Evolutionary conservation across 2,113 vertebrate genomes (phyloP), one percentile per base, ranked within the genome.

Genomic region (Sander lucioperca): DNA sequence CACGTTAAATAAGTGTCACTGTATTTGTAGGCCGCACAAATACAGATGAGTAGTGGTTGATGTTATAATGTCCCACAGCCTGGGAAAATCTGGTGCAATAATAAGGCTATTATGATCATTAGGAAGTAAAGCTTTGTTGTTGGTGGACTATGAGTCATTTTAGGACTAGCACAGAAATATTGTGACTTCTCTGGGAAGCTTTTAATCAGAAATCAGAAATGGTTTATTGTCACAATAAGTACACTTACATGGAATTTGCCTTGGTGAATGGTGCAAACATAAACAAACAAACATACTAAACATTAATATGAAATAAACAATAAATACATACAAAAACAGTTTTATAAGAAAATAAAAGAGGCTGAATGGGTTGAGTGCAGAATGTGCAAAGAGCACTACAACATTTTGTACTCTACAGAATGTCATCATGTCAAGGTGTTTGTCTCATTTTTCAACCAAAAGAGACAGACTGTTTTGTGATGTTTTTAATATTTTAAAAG

Each of bases 351-450:
- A 36, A 36, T 3, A 8, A 36, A 43, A 43, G 2, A 43, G 39
- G 39, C 39, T 43, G 10, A 43, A 43, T 43, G 39, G 39, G 10
- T 43, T 43, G 9, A 43, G 39, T 10, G 9, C 39, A 43, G 39
- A 43, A 43, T 11, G 39, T 43, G 39, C 39, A 43, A 43, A 39
- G 36, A 25, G 68, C 3, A 7, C 12, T 18, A 21, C n/a, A 57
- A 72, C 36, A 50, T 16, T 61, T 62, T 56, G 70, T 75, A 33
- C 18, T 0, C 21, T 7, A 66, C 82, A 69, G 50, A 13, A 73
- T 69, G 64, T 85, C 39, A 48, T 63, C 19, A 58, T 59, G 27
- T 12, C 47, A 67, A 48, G 8, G 36, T 69, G 27, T 69, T 10
- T 15, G 13, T 76, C 33, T 67, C 0, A 25, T 70, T 50, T 56